Conservation (phyloP, 2,113 vertebrate genomes). For the Athene cunicularia region DNA sequence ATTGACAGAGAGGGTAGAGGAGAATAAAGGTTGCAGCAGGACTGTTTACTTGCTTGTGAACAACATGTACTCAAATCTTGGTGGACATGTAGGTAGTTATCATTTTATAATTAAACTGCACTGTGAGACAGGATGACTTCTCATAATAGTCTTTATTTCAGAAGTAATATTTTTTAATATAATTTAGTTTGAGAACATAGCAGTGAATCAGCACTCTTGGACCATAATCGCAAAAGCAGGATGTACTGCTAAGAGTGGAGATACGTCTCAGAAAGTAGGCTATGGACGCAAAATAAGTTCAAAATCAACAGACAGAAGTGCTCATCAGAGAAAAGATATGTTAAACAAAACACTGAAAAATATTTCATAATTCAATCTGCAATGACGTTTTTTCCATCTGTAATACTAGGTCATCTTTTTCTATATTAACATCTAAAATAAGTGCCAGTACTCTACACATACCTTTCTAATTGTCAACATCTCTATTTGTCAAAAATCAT, state of each 20-base stretch:
- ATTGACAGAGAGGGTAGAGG: background rate
- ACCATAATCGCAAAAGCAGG: background rate
- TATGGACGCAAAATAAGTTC: background rate
- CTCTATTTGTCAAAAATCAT: background rate
- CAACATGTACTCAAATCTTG: background rate
- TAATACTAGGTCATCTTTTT: background rate
- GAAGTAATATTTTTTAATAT: constrained; percentile 29
- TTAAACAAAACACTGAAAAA: background rate
- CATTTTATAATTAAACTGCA: background rate
- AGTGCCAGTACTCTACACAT: background rate
- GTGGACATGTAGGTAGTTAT: background rate
- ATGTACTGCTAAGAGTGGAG: background rate
- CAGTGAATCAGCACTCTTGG: constrained; percentile 43
- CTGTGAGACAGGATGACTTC: background rate
- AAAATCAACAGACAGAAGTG: background rate
- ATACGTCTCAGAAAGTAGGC: background rate
- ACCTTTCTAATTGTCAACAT: background rate
- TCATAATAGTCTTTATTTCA: constrained; percentile 7
- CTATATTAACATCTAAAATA: background rate
- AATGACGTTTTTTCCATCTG: background rate
- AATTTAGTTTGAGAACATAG: constrained; percentile 31
- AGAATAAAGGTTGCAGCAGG: background rate
- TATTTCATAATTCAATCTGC: background rate
- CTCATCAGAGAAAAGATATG: background rate
- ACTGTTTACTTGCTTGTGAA: background rate